Percentiles rank a stretch among this genome's conserved stretches.
Evolutionary conservation across 2,113 vertebrate species (phyloP).

Genomic region (Rhinolophus ferrumequinum): DNA sequence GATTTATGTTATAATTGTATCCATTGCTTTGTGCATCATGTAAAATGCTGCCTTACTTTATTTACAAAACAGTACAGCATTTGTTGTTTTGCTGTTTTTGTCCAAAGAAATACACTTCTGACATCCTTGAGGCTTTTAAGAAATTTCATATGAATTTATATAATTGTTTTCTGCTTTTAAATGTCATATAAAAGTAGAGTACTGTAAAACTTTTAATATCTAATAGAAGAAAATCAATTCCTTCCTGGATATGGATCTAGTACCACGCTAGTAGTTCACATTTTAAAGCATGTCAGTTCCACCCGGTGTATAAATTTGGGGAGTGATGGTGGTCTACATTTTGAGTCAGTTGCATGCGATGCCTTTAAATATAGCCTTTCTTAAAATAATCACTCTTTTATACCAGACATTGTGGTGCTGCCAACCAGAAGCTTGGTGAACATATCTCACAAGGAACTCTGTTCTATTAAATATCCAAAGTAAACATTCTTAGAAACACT

Average conservation of each 20-base stretch:
- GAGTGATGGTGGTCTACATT: not conserved
- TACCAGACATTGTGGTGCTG: not conserved
- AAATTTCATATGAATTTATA: conserved; percentile 33
- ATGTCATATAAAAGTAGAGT: not conserved
- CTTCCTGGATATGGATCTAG: not conserved
- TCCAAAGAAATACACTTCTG: conserved; percentile 3
- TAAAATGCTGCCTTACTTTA: not conserved
- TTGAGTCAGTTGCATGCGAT: not conserved
- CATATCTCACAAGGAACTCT: not conserved
- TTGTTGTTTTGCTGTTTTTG: not conserved
- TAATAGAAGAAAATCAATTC: not conserved
- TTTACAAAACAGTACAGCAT: not conserved
- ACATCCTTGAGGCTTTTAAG: not conserved
- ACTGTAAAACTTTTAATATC: not conserved
- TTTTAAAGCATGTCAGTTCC: not conserved
- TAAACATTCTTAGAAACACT: not conserved
- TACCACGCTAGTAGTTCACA: not conserved
- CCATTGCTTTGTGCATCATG: not conserved
- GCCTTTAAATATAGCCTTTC: conserved; percentile 10
- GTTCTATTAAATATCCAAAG: not conserved
- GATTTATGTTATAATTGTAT: not conserved
- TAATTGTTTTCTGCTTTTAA: not conserved
- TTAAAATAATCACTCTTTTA: not conserved
- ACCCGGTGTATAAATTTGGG: not conserved
- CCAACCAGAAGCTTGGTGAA: not conserved